Percentiles rank a stretch among this genome's conserved stretches.
These are phyloP conservation scores for Okamejei kenojei DNA, from an alignment of 2,797 vertebrate genomes.

Conservation along the genomic window DNA sequence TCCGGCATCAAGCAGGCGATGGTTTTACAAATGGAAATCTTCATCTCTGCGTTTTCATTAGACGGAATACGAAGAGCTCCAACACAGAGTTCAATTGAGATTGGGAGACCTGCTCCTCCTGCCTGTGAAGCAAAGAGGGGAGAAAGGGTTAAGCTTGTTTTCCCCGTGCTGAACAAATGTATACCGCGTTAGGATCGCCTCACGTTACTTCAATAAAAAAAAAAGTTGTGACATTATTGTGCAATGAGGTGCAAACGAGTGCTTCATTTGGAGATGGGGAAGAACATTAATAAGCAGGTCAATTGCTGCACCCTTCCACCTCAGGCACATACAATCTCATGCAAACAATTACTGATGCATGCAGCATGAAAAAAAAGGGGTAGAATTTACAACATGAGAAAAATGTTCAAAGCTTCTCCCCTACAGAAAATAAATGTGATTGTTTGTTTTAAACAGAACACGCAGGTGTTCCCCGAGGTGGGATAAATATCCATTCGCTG, in stretches of 20 bases:
- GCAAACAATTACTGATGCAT: background rate
- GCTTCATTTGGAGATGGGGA: background rate
- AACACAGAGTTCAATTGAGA: conserved; percentile 85
- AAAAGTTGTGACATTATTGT: background rate
- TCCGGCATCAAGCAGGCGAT: conserved; percentile 83
- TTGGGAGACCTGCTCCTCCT: conserved; percentile 74
- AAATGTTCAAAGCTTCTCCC: too few relatives aligned
- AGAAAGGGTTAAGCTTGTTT: background rate
- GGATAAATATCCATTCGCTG: background rate
- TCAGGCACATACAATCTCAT: background rate
- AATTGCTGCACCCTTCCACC: background rate
- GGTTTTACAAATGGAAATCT: conserved; percentile 86
- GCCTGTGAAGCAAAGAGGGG: conserved; percentile 56
- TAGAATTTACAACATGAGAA: too few relatives aligned
- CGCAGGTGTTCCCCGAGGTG: background rate
- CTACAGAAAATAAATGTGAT: background rate
- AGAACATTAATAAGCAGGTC: background rate
- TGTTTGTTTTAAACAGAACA: background rate
- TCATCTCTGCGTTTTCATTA: conserved; percentile 76
- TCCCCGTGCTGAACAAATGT: background rate
- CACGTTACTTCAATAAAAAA: background rate
- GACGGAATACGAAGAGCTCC: conserved; percentile 89
- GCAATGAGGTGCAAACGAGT: background rate
- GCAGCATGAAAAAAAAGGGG: background rate
- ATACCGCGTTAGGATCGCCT: background rate